Percentiles rank a stretch among this genome's conserved stretches.
phyloP scores from a whole-genome alignment of 1,140 invertebrate genomes.

The Vollenhovia emeryi region DNA sequence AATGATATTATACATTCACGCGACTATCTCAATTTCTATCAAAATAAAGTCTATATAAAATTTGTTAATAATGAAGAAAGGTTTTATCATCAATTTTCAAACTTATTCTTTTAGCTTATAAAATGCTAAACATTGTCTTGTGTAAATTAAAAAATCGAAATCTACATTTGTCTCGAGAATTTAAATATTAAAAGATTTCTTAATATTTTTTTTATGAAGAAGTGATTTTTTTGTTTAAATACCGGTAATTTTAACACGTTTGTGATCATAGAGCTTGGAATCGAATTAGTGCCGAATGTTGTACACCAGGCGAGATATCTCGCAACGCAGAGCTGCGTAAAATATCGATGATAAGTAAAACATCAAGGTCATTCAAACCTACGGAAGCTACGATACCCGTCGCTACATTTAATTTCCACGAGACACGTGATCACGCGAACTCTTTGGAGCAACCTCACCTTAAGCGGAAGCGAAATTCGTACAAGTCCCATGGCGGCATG shows the following conservation, averaged over 20 bases:
- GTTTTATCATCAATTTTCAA: background rate
- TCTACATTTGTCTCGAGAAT: background rate
- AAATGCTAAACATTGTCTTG: background rate
- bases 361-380: slow-evolving; percentile 42
- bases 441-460: slow-evolving; percentile 15
- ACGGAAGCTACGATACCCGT: slow-evolving; percentile 9
- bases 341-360: slow-evolving; percentile 41
- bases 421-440: slow-evolving; percentile 56
- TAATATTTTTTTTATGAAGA: background rate
- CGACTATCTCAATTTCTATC: background rate
- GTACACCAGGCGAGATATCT: background rate
- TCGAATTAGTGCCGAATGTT: background rate
- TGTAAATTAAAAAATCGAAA: background rate
- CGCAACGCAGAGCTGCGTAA: background rate
- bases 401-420: slow-evolving; percentile 42
- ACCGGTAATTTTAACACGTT: background rate
- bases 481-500: background rate
- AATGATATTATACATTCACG: background rate
- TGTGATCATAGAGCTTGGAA: too few relatives aligned
- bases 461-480: slow-evolving; percentile 40
- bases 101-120: background rate
- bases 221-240: background rate
- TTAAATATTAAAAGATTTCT: background rate
- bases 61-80: background rate
- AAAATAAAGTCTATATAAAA: background rate